Evolutionary conservation across 2,113 vertebrate species (phyloP), one percentile per base, ranked within the genome.

Genomic region (Oryzias woworae): DNA sequence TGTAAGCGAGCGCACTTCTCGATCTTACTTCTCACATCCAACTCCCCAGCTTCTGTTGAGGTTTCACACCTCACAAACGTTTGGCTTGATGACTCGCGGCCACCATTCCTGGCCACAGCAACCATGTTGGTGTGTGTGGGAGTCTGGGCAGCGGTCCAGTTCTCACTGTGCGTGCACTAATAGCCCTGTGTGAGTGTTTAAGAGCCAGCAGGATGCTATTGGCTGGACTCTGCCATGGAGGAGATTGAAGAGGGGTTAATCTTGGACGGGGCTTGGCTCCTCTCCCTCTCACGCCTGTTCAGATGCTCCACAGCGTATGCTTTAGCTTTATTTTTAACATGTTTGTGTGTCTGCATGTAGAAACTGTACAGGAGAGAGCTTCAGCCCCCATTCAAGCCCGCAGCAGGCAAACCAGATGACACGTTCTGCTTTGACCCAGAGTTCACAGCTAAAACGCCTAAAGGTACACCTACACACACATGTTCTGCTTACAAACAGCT

Each of bases 381-480:
- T 49, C 95, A 96, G 61, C 96, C 97, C 72, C 97, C 96, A 0
- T 99, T 98, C 84, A 97, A 96, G 87, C 96, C 96, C 65, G 95
- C 96, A 69, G 93, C 95, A 82, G 97, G 97, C 79, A 98, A 97
- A 87, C 94, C 96, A 77, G 96, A 98, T 74, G 95, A 98, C 85
- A 98, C 97, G 3, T 98, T 98, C 89, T 99, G 96, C 89, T 99
- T 99, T 55, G 97, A 99, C 92, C 95, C 97, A 20, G 97, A 99
- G 88, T 99, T 98, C 91, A 99, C 97, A 66, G 95, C 96, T 81
- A 99, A 98, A 95, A 99, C 96, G 42, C 96, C 96, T 77, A 98
- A 98, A 95, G 97, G 97, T 98, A 83, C 69, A 66, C 67, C 13
- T 7, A 56, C 70, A 13, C 68, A 47, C 50, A 28, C 20, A n/a